phyloP scores from a whole-genome alignment of 2,113 vertebrate species.

The Vidua chalybeata region DNA sequence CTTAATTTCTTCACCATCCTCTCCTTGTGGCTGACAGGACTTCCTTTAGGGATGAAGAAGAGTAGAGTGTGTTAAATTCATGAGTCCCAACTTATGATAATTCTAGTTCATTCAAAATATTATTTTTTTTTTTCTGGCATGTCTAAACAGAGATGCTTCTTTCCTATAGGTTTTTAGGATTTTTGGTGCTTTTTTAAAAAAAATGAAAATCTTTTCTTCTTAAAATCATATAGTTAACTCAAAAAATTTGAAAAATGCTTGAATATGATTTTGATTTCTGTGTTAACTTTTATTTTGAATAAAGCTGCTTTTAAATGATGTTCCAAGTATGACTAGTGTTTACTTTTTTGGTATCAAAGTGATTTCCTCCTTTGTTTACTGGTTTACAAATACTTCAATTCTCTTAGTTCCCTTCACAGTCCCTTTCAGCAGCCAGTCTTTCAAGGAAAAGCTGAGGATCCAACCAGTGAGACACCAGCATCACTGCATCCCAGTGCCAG shows the following conservation, averaged over 20 bases:
- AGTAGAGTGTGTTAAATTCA: neutral
- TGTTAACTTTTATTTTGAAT: neutral
- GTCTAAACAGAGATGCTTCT: neutral
- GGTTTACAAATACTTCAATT: neutral
- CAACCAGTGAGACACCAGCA: neutral
- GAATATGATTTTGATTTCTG: neutral
- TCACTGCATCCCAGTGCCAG: neutral
- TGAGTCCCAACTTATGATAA: neutral
- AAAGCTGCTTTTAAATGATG: neutral
- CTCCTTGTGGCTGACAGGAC: neutral
- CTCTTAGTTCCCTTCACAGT: neutral
- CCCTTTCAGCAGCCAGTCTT: neutral
- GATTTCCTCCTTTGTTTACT: neutral
- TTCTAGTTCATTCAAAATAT: neutral
- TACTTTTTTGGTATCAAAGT: neutral
- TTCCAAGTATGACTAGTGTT: neutral
- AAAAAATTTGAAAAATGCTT: neutral
- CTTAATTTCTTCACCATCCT: neutral
- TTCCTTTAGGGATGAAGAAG: neutral
- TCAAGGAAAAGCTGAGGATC: neutral
- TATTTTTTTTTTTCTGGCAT: neutral
- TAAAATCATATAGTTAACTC: neutral
- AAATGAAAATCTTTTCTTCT: neutral
- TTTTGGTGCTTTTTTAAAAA: fast-evolving
- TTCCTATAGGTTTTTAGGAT: neutral